These are phyloP conservation scores for Arnoldichthys spilopterus DNA, from an alignment of 2,797 vertebrate genomes.

Conservation along the genomic window DNA sequence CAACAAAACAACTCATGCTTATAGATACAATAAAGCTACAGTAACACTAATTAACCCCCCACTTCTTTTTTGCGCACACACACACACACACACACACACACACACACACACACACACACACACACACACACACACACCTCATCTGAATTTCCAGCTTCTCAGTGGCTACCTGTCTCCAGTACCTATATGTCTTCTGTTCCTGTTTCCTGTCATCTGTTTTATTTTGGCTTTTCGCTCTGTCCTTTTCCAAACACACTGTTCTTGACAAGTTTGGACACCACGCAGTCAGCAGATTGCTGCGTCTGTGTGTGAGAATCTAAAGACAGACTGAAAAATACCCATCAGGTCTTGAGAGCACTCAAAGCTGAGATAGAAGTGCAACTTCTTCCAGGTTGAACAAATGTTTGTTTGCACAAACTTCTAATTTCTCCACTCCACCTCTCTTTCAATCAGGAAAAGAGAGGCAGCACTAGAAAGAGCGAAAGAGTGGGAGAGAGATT, in stretches of 20 bases:
- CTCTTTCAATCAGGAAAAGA: neutral
- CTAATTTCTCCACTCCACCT: neutral
- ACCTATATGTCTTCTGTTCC: neutral
- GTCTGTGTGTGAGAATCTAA: neutral
- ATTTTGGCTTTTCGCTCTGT: conserved; percentile 15
- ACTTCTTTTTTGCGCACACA: neutral
- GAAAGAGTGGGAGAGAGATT: neutral
- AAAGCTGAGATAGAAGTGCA: neutral
- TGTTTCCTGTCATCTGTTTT: conserved; percentile 20
- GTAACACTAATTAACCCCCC: conserved; percentile 8
- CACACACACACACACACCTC: neutral
- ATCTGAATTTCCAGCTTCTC: conserved; percentile 7
- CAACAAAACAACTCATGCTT: conserved; percentile 18
- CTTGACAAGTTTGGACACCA: conserved; percentile 22
- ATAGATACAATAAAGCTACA: conserved; percentile 5
- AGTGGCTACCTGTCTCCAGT: neutral
- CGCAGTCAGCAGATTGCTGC: conserved; percentile 15
- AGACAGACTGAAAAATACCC: neutral
- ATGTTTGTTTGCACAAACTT: neutral
- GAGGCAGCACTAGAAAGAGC: neutral
- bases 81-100: neutral
- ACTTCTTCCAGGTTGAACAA: neutral
- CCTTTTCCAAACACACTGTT: neutral
- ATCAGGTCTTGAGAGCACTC: neutral
- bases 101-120: neutral